phyloP scores from a whole-genome alignment of 2,888 invertebrate species.

The Pilophorus perplexus region DNA sequence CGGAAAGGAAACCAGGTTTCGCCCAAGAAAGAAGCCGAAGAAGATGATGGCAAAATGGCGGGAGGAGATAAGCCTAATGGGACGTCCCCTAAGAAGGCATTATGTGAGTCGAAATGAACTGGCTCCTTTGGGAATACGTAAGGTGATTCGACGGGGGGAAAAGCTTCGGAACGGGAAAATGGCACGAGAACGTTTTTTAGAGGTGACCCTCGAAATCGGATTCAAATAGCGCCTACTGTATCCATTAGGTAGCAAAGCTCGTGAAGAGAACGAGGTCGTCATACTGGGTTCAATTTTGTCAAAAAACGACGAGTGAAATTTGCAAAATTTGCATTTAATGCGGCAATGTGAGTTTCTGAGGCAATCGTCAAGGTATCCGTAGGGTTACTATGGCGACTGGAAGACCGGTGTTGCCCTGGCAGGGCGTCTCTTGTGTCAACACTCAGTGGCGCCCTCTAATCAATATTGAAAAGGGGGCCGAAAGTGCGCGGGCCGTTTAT shows the following conservation, averaged over 20 bases:
- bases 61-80: constrained; percentile 23
- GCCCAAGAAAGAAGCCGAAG: background rate
- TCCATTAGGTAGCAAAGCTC: too few relatives aligned
- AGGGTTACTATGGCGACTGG: constrained; percentile 29
- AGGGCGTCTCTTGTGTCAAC: constrained; percentile 36
- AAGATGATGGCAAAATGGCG: background rate
- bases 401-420: constrained; percentile 22
- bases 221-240: too few relatives aligned
- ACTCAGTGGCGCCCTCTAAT: constrained; percentile 23
- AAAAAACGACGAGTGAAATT: background rate
- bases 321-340: too few relatives aligned
- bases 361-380: too few relatives aligned
- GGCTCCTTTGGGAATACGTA: constrained; percentile 19
- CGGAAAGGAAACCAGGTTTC: too few relatives aligned
- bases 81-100: constrained; percentile 22
- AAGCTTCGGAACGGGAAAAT: background rate
- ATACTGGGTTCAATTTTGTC: background rate
- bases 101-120: constrained; percentile 21
- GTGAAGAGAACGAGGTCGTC: too few relatives aligned
- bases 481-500: background rate
- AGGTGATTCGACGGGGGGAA: constrained; percentile 14
- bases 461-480: constrained; percentile 24
- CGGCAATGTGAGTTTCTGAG: too few relatives aligned
- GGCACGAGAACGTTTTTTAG: background rate
- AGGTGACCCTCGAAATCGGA: constrained; percentile 12